Evolutionary conservation across 2,888 invertebrate species (phyloP), one percentile per base, ranked within the genome.

Genomic region (Hofmannophila pseudospretella): DNA sequence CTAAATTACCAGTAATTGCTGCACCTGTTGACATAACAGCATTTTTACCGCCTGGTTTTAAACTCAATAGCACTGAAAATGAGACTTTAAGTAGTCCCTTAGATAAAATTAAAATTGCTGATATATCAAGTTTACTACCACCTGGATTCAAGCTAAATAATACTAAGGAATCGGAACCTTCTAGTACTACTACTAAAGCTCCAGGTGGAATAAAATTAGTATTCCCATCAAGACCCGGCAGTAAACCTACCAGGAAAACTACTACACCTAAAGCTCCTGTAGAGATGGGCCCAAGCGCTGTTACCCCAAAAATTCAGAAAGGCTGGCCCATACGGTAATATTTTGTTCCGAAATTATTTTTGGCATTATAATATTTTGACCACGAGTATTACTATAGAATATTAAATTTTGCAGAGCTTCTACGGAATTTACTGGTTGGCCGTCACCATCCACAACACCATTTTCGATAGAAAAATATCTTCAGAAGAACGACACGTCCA

Each of bases 391-490:
- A 19, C 4, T 3, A 32, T 16, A 16, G 5, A 4, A 16, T 16
- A 16, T 35, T 31, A 28, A 10, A 27, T 16, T 16, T 68, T 79
- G 26, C 58, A 94, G 94, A 75, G 93, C 92, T 12, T 94, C 95
- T 5, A 96, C 96, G 10, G 95, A 95, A 71, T 96, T 96, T 57
- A 96, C 95, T 8, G 96, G 96, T 9, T 96, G 96, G 96, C 95
- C 96, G 7, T 94, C 95, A 0, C 92, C 94, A 4, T 94, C 96
- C 1, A 95, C 96, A 0, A 95, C 95, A 0, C 95, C 95, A 0
- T 91, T 95, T 51, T 94, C 95, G 0, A 93, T 95, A 39, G 95
- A 95, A 62, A 94, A 94, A 65, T 85, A 94, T 4, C 65, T 95
- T 32, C 94, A 93, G 71, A 86, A 91, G 37, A 89, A 90, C 19